Base-by-base conservation (phyloP, 2,113 vertebrate genomes). In the Glaucomys volans region DNA sequence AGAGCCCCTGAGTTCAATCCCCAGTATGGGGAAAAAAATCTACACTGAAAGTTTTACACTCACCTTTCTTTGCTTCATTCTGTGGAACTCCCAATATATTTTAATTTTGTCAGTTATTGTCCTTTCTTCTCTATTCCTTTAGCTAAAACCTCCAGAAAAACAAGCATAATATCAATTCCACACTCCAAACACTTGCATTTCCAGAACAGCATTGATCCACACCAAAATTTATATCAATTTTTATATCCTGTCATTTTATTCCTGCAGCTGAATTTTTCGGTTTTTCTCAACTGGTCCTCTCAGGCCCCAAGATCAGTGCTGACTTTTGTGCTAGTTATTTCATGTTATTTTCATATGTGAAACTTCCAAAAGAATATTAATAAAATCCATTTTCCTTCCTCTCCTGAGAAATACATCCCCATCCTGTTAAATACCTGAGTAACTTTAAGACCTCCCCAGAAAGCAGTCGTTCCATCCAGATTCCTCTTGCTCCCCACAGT, bases 91-190 rank as follows among this genome's bases (percentile, higher is more conserved):
- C 80, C 17, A 72, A 75, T 2, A 28, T 87, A 81, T 95, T 97
- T 96, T 59, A 81, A 81, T 95, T 97, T 96, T 59, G 76, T 77
- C 64, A 92, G 1, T 94, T 72, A 14, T 77, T 79, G 85, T 83
- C 17, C 87, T 80, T 92, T 75, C 44, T 59, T 47, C 71, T 67
- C 28, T 69, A 69, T 44, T 72, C 22, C 32, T 59, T 95, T 95
- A 93, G 83, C 74, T 76, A 62, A 93, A 67, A 44, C 44, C 40
- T 90, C 81, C 32, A 42, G 71, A 92, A 81, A 5, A 92, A 30
- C 57, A 59, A 71, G 8, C 75, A 50, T 91, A 79, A 57, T 88
- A 28, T 40, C 54, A 64, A n/a, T 24, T 64, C n/a, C 40, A 82
- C 5, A 64, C 62, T 17, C n/a, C 50, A 74, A 71, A 24, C 40